Base-by-base conservation (phyloP, 2,888 invertebrate genomes). In the Heliconius aoede region DNA sequence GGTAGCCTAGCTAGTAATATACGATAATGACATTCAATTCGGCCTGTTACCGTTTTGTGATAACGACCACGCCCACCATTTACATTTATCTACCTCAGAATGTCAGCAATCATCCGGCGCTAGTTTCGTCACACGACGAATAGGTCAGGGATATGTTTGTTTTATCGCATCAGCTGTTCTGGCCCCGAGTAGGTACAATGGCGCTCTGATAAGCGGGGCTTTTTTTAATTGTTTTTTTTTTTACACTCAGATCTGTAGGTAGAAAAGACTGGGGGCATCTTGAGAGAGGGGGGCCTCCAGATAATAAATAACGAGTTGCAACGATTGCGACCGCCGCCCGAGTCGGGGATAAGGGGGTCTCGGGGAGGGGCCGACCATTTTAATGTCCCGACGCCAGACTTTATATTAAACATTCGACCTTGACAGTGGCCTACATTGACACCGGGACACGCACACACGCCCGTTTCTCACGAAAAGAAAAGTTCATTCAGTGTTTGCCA, bases 371-470 rank as follows among this genome's bases (percentile, higher is more conserved):
- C 90, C 91, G 93, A 93, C 93, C 94, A 94, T 93, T 94, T 94
- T 94, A 94, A 94, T 94, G 94, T 93, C 91, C 90, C 92, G 91
- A 88, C 92, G 91, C 93, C 94, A 93, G 94, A 93, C 94, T 94
- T 94, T 94, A 94, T 94, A 94, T 94, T 94, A 94, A 94, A 94
- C 94, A 94, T 94, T 94, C 94, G 93, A 91, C 94, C 94, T 94
- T 94, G 94, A 86, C 94, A 94, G 86, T 94, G 94, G 93, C 94
- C 94, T 92, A 94, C 93, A 94, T 94, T 89, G 93, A 90, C 92
- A 91, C 88, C 89, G 91, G 90, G 90, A 91, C 93, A 92, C 92
- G 91, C 93, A 93, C 92, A 93, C 92, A 89, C 92, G 87, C 88
- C 89, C 90, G 89, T 87, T 87, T 86, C 85, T 91, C 92, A 92